phyloP scores from a whole-genome alignment of 2,797 vertebrate genomes.

The Loris lydekkerianus region DNA sequence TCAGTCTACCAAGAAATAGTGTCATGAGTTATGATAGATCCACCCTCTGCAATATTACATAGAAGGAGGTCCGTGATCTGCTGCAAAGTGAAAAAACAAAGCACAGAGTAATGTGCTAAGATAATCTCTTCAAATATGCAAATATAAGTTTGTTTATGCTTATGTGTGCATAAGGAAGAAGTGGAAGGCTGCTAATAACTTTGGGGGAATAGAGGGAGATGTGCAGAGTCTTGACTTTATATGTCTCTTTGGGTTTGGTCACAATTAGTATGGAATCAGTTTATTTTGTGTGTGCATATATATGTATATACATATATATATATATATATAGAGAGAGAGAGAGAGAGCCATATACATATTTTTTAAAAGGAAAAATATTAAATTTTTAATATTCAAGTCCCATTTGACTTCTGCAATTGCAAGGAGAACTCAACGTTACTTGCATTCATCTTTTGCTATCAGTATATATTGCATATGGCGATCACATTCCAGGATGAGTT shows the following conservation, averaged over 20 bases:
- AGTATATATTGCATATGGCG: no score
- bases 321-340: neutral
- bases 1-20: neutral
- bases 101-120: neutral
- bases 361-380: no score
- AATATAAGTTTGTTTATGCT: neutral
- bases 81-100: neutral
- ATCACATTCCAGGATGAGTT: no score
- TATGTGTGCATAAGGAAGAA: neutral
- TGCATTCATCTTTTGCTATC: no score
- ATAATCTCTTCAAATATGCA: neutral
- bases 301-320: neutral
- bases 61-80: neutral
- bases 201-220: neutral
- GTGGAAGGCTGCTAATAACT: neutral
- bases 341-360: no score
- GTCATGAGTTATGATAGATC: neutral
- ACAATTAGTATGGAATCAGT: neutral
- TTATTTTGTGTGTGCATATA: neutral
- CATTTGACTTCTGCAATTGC: no score
- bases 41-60: neutral
- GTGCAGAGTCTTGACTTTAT: neutral
- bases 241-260: neutral
- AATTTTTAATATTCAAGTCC: no score
- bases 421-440: no score